Conservation (phyloP, 1,140 invertebrate species). For the Hesperophylax magnus region DNA sequence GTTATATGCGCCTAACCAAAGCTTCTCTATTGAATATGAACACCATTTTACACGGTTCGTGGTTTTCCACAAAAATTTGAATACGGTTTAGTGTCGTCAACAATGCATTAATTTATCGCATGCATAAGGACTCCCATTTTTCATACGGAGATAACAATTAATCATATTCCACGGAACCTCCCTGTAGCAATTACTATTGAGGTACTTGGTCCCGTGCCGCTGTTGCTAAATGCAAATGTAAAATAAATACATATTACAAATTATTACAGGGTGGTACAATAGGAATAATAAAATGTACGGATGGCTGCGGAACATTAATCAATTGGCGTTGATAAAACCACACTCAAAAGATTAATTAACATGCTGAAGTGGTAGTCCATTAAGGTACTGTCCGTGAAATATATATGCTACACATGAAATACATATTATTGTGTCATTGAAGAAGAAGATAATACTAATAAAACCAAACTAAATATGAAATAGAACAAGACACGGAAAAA, state of each 20-base stretch:
- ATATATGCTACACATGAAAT: conserved; percentile 29
- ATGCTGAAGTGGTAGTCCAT: conserved; percentile 47
- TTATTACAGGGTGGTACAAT: conserved; percentile 52
- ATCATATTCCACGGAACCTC: conserved; percentile 31
- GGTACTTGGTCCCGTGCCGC: background rate
- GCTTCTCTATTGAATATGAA: no score
- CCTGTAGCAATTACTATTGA: conserved; percentile 29
- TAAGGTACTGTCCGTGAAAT: conserved; percentile 25
- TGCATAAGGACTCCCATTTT: background rate
- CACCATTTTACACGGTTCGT: no score
- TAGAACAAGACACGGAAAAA: no score
- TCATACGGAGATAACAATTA: conserved; percentile 15
- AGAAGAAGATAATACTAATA: no score
- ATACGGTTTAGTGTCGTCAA: no score
- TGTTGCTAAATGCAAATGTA: conserved; percentile 49
- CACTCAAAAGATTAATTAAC: conserved; percentile 50
- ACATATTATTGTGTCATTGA: no score
- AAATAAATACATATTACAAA: conserved; percentile 55
- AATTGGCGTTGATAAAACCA: conserved; percentile 50
- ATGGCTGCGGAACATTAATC: conserved; percentile 50
- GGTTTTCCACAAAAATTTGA: no score
- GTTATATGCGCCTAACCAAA: no score
- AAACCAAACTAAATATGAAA: no score
- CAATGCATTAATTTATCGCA: no score
- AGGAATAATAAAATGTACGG: conserved; percentile 46